Evolutionary conservation across 1,140 invertebrate genomes (phyloP).

Genomic region (Drosophila carrolli): DNA sequence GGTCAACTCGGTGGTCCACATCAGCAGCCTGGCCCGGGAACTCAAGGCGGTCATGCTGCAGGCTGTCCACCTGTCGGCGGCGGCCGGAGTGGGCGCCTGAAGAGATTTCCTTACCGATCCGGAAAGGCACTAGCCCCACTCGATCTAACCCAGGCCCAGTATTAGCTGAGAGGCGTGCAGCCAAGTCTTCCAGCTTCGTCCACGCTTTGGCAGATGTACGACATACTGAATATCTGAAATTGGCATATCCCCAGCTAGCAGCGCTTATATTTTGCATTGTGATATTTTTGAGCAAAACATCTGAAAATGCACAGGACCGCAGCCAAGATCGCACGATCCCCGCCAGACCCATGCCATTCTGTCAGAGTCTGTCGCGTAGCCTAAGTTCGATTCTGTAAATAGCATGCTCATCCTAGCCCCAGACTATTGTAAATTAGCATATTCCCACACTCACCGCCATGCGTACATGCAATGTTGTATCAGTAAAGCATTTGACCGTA

Average conservation of each 20-base stretch:
- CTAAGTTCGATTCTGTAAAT: constrained; percentile 59
- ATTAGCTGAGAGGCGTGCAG: constrained; percentile 37
- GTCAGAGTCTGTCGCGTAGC: constrained; percentile 21
- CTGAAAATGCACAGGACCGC: constrained; percentile 66
- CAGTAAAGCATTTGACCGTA: constrained; percentile 66
- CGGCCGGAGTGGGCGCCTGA: constrained; percentile 54
- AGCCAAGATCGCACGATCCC: background rate
- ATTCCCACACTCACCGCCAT: constrained; percentile 17
- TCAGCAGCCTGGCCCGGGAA: constrained; percentile 91
- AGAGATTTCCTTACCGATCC: background rate
- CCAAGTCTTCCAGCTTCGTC: constrained; percentile 66
- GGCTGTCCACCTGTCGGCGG: constrained; percentile 80
- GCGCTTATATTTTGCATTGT: constrained; percentile 64
- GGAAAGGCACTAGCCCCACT: background rate
- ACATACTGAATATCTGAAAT: constrained; percentile 23
- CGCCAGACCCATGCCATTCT: background rate
- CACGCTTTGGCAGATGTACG: constrained; percentile 15
- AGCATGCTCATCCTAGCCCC: constrained; percentile 12
- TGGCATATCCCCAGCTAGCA: constrained; percentile 62
- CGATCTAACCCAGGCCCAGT: constrained; percentile 22
- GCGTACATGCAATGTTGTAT: constrained; percentile 54
- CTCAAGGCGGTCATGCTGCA: constrained; percentile 89
- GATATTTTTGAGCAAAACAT: constrained; percentile 72
- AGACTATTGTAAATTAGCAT: constrained; percentile 64
- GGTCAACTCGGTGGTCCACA: constrained; percentile 94